These are phyloP conservation scores for Glaucomys volans DNA, from an alignment of 2,113 vertebrate species.

Conservation along the genomic window DNA sequence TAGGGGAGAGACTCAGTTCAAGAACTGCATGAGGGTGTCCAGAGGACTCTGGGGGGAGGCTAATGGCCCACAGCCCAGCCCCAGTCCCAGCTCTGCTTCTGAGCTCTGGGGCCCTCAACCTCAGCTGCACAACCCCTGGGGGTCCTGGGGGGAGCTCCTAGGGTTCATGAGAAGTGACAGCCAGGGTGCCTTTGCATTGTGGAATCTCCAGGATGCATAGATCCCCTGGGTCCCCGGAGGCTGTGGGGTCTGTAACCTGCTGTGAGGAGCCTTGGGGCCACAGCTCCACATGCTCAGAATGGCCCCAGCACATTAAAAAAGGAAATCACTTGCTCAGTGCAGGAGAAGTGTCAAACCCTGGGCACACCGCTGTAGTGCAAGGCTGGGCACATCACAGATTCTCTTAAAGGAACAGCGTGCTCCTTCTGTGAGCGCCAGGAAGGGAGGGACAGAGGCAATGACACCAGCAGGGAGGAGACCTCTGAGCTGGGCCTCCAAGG, in stretches of 20 bases:
- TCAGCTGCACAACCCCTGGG: neutral
- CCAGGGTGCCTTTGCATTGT: neutral
- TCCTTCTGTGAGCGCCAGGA: neutral
- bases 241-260: neutral
- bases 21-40: neutral
- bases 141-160: neutral
- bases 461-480: neutral
- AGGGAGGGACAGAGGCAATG: neutral
- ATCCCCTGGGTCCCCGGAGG: neutral
- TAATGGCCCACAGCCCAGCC: neutral
- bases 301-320: neutral
- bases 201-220: neutral
- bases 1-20: neutral
- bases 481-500: neutral
- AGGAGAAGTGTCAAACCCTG: neutral
- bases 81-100: neutral
- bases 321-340: accelerated
- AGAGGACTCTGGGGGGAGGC: neutral
- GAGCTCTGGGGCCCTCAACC: neutral
- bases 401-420: neutral
- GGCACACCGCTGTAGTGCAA: neutral
- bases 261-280: no score
- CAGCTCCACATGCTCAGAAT: neutral
- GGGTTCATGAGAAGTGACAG: neutral
- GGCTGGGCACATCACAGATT: accelerated